These are phyloP conservation scores for Sebastes miniatus DNA, from an alignment of 2,797 vertebrate species.

Conservation along the genomic window DNA sequence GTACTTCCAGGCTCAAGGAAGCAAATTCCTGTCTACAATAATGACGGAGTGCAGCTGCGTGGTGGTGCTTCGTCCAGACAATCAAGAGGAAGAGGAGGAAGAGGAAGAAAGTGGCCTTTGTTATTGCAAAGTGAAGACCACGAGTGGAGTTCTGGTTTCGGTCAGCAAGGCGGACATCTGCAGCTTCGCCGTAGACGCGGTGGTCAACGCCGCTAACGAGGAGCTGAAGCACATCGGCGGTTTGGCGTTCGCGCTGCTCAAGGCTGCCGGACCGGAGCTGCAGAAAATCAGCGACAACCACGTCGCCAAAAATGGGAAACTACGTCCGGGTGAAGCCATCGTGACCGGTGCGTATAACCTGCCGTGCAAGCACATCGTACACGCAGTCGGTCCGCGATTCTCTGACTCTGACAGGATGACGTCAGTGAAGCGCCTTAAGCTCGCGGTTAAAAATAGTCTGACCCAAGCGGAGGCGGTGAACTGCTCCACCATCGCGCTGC, in stretches of 20 bases:
- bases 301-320: slow-evolving; percentile 25
- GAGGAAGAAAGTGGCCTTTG: not conserved
- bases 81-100: slow-evolving; percentile 20
- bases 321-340: slow-evolving; percentile 66
- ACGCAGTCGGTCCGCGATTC: slow-evolving; percentile 88
- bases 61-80: slow-evolving; percentile 71
- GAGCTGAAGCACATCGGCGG: slow-evolving; percentile 80
- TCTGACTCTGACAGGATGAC: not conserved
- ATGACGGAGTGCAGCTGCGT: slow-evolving; percentile 72
- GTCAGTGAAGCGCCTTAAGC: slow-evolving; percentile 47
- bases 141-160: slow-evolving; percentile 71
- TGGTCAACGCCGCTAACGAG: slow-evolving; percentile 89
- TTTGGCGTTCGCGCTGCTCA: slow-evolving; percentile 76
- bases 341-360: slow-evolving; percentile 76
- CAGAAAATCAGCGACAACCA: slow-evolving; percentile 77
- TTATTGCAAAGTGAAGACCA: slow-evolving; percentile 58
- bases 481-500: slow-evolving; percentile 83
- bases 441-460: slow-evolving; percentile 76
- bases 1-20: slow-evolving; percentile 76
- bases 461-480: slow-evolving; percentile 57
- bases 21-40: slow-evolving; percentile 43
- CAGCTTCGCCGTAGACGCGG: slow-evolving; percentile 72
- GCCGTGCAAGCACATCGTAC: slow-evolving; percentile 85
- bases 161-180: slow-evolving; percentile 83
- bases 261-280: slow-evolving; percentile 83